These are phyloP conservation scores for Temnothorax unifasciatus DNA, from an alignment of 2,888 invertebrate species.

Conservation along the genomic window DNA sequence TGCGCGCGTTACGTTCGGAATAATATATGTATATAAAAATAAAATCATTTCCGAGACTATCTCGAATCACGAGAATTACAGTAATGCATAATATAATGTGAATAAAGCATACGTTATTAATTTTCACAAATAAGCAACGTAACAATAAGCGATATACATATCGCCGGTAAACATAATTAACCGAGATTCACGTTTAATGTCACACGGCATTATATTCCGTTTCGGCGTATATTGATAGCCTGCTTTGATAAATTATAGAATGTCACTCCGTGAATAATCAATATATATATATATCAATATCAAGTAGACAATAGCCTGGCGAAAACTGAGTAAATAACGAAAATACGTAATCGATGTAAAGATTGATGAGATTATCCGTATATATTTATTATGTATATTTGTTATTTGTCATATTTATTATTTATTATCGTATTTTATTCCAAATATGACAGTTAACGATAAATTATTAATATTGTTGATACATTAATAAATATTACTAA, in stretches of 20 bases:
- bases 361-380: conserved; percentile 15
- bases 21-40: not conserved
- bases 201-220: conserved; percentile 16
- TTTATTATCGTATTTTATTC: conserved; percentile 25
- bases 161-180: conserved; percentile 43
- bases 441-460: not conserved
- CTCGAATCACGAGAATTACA: not conserved
- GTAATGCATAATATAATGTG: not conserved
- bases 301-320: not conserved
- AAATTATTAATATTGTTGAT: not conserved
- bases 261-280: conserved; percentile 12
- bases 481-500: not conserved
- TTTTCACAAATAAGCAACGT: conserved; percentile 18
- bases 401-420: conserved; percentile 19
- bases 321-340: conserved; percentile 26
- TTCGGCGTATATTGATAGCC: conserved; percentile 27
- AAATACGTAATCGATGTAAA: conserved; percentile 6
- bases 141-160: conserved; percentile 34
- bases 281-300: conserved; percentile 17
- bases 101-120: conserved; percentile 21
- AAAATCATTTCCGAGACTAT: not conserved
- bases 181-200: conserved; percentile 39
- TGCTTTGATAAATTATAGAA: conserved; percentile 36
- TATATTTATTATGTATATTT: not conserved
- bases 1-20: not conserved